Conservation (phyloP, 2,888 invertebrate species). For the Lepidochitona cinerea region DNA sequence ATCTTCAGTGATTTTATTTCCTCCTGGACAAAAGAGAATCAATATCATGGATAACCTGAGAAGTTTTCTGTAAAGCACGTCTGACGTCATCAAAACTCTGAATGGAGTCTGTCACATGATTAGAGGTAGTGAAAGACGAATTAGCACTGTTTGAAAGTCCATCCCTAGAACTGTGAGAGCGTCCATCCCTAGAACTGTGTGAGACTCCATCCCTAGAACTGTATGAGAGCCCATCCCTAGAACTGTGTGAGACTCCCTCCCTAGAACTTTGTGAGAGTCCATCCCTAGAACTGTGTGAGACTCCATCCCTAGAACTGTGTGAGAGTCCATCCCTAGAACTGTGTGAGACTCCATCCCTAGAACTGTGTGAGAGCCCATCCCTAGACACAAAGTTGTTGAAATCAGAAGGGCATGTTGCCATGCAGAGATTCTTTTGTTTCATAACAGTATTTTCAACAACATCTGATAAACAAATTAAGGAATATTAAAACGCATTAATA, state of each 20-base stretch:
- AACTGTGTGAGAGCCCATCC: background rate
- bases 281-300: background rate
- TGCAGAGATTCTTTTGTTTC: slow-evolving; percentile 14
- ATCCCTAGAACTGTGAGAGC: background rate
- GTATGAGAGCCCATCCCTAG: background rate
- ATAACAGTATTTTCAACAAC: slow-evolving; percentile 41
- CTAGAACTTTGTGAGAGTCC: background rate
- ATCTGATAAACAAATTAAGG: slow-evolving; percentile 21
- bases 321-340: too few relatives aligned
- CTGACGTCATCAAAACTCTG: slow-evolving; percentile 53
- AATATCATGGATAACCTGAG: slow-evolving; percentile 55
- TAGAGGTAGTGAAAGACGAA: background rate
- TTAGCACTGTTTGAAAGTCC: background rate
- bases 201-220: background rate
- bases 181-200: background rate
- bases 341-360: background rate
- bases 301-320: background rate
- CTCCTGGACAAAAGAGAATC: slow-evolving; percentile 25
- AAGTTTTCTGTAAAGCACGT: slow-evolving; percentile 51
- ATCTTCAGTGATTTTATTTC: background rate
- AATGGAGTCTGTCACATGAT: background rate
- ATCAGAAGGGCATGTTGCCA: too few relatives aligned
- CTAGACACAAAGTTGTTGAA: too few relatives aligned
- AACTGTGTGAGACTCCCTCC: background rate
- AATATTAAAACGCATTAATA: too few relatives aligned